phyloP scores from a whole-genome alignment of 2,888 invertebrate genomes.

The Prenolepis imparis region DNA sequence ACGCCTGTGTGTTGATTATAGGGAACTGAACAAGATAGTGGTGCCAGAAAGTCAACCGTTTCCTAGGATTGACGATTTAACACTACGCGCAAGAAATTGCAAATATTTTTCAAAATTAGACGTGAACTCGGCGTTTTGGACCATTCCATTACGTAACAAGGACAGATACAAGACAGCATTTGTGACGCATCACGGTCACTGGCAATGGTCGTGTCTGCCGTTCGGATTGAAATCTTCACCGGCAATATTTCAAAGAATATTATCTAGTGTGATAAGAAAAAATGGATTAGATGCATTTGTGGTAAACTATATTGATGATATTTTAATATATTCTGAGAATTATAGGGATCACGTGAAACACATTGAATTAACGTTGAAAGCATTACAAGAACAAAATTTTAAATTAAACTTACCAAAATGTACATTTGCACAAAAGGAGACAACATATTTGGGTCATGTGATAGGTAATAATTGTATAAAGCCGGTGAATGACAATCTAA shows the following conservation, averaged over 20 bases:
- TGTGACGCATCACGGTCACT: slow-evolving; percentile 14
- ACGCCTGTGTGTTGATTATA: neutral
- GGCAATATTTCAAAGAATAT: neutral
- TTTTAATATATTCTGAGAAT: neutral
- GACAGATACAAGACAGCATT: slow-evolving; percentile 36
- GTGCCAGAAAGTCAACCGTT: neutral
- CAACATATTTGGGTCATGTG: neutral
- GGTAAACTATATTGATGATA: slow-evolving; percentile 2
- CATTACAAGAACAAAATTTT: neutral
- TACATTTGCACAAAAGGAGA: neutral
- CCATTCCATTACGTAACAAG: slow-evolving; percentile 11
- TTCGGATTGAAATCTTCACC: neutral
- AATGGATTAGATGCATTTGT: neutral
- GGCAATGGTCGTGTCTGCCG: slow-evolving; percentile 4
- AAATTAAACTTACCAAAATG: neutral
- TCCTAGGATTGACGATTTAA: neutral
- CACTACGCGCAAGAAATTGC: slow-evolving; percentile 2
- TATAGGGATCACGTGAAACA: neutral
- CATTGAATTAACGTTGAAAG: neutral
- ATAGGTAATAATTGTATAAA: neutral
- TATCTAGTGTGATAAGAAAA: slow-evolving; percentile 6
- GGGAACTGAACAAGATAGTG: neutral
- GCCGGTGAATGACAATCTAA: neutral
- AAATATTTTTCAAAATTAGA: slow-evolving; percentile 32
- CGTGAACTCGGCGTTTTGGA: slow-evolving; percentile 38